phyloP scores from a whole-genome alignment of 2,797 vertebrate species.

The Aselliscus stoliczkanus region DNA sequence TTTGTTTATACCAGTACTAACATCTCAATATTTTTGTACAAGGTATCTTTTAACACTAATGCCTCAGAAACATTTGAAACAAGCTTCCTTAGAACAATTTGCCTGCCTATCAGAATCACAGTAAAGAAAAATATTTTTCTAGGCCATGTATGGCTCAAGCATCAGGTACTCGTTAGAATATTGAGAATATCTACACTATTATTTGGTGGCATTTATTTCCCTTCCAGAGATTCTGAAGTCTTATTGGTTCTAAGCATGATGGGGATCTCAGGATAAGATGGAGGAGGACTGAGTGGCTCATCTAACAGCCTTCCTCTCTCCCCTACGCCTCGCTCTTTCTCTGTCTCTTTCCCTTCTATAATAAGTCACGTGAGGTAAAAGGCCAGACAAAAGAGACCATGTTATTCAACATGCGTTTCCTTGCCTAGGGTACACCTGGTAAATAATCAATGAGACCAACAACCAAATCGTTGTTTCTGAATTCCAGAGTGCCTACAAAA shows the following conservation, averaged over 20 bases:
- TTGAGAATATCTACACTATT: not conserved
- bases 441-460: not conserved
- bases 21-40: not conserved
- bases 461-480: not conserved
- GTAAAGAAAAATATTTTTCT: not conserved
- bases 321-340: not conserved
- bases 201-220: not conserved
- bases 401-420: not conserved
- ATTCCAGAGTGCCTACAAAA: constrained; percentile 26
- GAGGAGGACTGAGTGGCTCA: not conserved
- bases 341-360: not conserved
- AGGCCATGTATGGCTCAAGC: not conserved
- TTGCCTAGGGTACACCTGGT: not conserved
- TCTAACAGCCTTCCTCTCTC: no score
- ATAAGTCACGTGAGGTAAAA: not conserved
- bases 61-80: not conserved
- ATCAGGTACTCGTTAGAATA: not conserved
- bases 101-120: not conserved
- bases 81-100: not conserved
- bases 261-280: not conserved
- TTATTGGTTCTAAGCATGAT: not conserved
- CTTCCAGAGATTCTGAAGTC: not conserved
- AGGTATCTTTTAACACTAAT: not conserved
- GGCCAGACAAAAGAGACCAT: not conserved
- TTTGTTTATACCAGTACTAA: not conserved